A percentile compares a stretch with the other conserved stretches of the same genome.
Conservation (phyloP, 2,888 invertebrate species). For the Norana najaformis region DNA sequence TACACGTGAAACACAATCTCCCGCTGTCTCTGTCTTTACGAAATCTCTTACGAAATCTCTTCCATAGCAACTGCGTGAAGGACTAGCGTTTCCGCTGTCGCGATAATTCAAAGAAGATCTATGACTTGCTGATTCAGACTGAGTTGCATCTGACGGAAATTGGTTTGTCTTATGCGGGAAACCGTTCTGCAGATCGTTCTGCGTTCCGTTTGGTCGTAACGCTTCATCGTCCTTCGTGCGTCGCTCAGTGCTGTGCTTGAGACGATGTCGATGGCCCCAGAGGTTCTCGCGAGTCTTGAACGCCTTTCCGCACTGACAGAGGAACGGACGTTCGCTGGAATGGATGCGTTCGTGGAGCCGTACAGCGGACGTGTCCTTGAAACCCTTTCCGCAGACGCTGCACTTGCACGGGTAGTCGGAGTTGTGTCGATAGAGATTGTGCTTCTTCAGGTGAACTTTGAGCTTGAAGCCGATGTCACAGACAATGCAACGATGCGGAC, state of each 20-base stretch:
- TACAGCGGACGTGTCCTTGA: conserved; percentile 46
- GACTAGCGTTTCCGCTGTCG: not conserved
- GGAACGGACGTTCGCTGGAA: conserved; percentile 42
- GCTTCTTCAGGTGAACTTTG: conserved; percentile 46
- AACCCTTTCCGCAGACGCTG: conserved; percentile 43
- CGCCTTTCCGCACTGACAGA: conserved; percentile 45
- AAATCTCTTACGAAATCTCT: not conserved
- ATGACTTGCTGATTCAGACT: not conserved
- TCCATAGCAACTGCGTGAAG: not conserved
- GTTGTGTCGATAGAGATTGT: conserved; percentile 44
- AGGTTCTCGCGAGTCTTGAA: conserved; percentile 48
- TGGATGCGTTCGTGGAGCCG: conserved; percentile 44
- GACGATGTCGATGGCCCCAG: conserved; percentile 46
- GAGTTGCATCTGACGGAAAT: not conserved
- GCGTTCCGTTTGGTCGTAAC: not conserved
- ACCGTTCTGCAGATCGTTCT: not conserved
- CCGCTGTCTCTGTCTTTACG: not conserved
- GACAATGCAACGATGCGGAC: conserved; percentile 42
- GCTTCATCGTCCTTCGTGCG: not conserved
- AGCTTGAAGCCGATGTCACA: conserved; percentile 47
- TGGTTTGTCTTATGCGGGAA: not conserved
- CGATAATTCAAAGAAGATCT: not conserved
- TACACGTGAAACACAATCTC: not conserved
- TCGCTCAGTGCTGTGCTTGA: not conserved
- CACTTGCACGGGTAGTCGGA: conserved; percentile 44